Conservation (phyloP, 2,113 vertebrate species). For the Rattus rattus region DNA sequence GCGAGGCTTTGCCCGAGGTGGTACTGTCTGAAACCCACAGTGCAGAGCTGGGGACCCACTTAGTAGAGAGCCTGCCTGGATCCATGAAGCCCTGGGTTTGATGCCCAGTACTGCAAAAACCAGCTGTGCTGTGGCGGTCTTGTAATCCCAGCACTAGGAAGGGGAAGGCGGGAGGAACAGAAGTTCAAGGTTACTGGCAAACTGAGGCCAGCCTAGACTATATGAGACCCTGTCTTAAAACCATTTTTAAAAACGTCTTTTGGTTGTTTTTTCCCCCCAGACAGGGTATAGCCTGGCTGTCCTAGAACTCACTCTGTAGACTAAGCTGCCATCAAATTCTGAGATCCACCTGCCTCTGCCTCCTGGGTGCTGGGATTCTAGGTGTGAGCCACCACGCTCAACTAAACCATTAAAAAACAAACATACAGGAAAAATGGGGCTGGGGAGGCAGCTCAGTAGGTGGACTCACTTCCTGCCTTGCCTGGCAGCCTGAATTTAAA, state of each 20-base stretch:
- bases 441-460: not conserved
- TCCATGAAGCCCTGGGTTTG: not conserved
- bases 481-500: not conserved
- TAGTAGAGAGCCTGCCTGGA: no score
- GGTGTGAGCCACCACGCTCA: rapidly evolving
- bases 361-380: not conserved
- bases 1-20: not conserved
- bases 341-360: not conserved
- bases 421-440: no score
- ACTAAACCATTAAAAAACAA: not conserved
- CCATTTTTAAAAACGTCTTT: not conserved
- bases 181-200: not conserved
- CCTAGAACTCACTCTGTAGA: not conserved
- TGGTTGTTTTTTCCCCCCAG: not conserved
- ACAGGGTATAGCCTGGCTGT: not conserved
- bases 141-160: not conserved
- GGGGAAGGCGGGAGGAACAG: not conserved
- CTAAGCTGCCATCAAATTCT: not conserved
- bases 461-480: no score
- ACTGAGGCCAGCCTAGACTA: not conserved
- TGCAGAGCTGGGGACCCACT: not conserved
- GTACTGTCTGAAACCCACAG: not conserved
- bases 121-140: no score
- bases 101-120: not conserved
- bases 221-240: not conserved